Evolutionary conservation across 2,888 invertebrate genomes (phyloP).

Genomic region (Gryllus longicercus): DNA sequence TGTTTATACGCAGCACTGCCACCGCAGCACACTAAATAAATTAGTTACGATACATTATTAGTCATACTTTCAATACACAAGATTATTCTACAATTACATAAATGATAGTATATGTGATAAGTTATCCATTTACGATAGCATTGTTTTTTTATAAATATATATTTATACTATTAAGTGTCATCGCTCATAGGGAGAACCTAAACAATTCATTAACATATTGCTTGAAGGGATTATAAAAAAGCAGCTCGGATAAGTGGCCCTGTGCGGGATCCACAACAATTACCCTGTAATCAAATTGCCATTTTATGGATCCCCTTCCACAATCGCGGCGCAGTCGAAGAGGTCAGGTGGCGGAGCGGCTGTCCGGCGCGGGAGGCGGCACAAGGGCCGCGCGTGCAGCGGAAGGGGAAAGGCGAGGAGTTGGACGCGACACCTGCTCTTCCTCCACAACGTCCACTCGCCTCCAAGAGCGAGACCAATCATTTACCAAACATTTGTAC

Average conservation of each 20-base stretch:
- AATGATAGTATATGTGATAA: slow-evolving; percentile 17
- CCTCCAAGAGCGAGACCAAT: neutral
- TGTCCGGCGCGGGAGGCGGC: no score
- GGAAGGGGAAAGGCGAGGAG: no score
- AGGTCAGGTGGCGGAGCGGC: no score
- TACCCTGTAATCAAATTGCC: slow-evolving; percentile 17
- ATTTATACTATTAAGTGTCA: slow-evolving; percentile 11
- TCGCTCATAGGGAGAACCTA: neutral
- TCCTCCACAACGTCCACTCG: no score
- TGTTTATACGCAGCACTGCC: neutral
- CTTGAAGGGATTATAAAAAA: neutral
- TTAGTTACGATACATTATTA: slow-evolving; percentile 7
- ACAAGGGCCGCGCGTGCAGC: no score
- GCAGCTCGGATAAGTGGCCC: slow-evolving; percentile 7
- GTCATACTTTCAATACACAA: neutral
- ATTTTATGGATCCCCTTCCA: neutral
- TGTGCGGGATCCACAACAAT: neutral
- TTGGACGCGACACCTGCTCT: no score
- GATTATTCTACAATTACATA: neutral
- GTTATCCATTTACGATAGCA: slow-evolving; percentile 8
- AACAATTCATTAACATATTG: neutral
- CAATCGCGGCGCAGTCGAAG: neutral
- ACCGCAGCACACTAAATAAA: neutral
- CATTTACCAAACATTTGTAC: slow-evolving; percentile 17
- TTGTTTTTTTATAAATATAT: slow-evolving; percentile 12